Evolutionary conservation across 2,113 vertebrate species (phyloP).

Genomic region (Tenebrosternarchus preto): DNA sequence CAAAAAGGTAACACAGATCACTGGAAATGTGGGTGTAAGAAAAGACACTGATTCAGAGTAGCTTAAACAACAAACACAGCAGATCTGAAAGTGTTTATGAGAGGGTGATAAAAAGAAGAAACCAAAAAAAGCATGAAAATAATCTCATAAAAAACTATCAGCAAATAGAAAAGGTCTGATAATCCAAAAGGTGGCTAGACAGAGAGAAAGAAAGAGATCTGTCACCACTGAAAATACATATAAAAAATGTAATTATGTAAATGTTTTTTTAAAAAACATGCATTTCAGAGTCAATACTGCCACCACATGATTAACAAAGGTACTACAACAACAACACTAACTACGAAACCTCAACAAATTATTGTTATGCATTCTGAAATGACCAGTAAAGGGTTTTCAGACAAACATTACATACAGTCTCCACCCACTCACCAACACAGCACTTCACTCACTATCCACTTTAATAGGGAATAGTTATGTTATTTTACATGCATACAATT

Average conservation of each 20-base stretch:
- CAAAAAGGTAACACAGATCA: neutral
- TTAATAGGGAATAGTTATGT: no score
- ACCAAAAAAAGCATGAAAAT: neutral
- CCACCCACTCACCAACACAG: no score
- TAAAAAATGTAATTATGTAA: neutral
- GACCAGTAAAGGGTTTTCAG: no score
- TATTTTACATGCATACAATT: no score
- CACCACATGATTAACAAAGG: constrained; percentile 29
- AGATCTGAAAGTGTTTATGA: neutral
- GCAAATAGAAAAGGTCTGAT: neutral
- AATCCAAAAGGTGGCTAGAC: neutral
- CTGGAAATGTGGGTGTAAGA: neutral
- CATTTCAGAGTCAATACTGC: constrained; percentile 34
- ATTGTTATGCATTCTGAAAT: no score
- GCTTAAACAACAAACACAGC: neutral
- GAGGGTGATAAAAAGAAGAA: neutral
- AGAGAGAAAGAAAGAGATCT: neutral
- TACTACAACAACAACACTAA: constrained; percentile 11
- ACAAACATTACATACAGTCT: no score
- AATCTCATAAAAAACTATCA: neutral
- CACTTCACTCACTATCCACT: no score
- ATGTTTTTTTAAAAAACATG: neutral
- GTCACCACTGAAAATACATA: neutral
- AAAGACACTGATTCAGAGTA: neutral
- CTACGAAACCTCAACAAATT: neutral